These are phyloP conservation scores for Patella ulyssiponensis DNA, from an alignment of 2,888 invertebrate species.

Conservation along the genomic window DNA sequence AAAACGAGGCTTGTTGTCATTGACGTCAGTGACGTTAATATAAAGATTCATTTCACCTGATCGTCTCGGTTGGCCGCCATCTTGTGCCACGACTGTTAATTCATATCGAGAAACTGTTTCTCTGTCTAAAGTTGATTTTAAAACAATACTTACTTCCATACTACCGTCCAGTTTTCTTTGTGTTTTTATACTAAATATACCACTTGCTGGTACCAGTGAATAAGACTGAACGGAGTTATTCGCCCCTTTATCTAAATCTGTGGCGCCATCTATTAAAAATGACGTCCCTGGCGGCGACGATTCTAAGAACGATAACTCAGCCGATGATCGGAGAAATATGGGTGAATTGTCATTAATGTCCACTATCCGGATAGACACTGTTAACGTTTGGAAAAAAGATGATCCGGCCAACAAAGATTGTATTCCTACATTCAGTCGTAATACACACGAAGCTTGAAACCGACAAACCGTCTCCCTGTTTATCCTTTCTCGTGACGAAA, in stretches of 20 bases:
- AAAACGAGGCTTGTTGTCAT: background rate
- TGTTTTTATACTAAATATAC: background rate
- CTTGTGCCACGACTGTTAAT: background rate
- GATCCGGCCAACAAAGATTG: background rate
- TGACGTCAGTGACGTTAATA: background rate
- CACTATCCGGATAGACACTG: background rate
- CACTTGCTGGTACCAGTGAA: background rate
- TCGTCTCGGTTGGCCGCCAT: background rate
- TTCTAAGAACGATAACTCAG: background rate
- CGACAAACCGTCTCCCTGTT: background rate
- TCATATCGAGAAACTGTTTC: background rate
- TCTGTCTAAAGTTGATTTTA: background rate
- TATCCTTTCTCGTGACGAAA: background rate
- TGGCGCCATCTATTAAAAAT: background rate
- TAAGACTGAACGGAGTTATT: background rate
- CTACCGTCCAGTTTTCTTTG: constrained; percentile 2
- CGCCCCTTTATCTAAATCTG: background rate
- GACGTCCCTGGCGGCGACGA: background rate
- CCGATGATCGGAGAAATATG: background rate
- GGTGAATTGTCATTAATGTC: background rate
- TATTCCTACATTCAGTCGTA: background rate
- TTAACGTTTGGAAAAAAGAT: background rate
- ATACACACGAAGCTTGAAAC: background rate
- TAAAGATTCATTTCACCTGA: background rate
- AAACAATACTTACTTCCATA: background rate